These are phyloP conservation scores for Muscicapa comitata DNA, from an alignment of 2,797 vertebrate genomes.

Conservation along the genomic window DNA sequence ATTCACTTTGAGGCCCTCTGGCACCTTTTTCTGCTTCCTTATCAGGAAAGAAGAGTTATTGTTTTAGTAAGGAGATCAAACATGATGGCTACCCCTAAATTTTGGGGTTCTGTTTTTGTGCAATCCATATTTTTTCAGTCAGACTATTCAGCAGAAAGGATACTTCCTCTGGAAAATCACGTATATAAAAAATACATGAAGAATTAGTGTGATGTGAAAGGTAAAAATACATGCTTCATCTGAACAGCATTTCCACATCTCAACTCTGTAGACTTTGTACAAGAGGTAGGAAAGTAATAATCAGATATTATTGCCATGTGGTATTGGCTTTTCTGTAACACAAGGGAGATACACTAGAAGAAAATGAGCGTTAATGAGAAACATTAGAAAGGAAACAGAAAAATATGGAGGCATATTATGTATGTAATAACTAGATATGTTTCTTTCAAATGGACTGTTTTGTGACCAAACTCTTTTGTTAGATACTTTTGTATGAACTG, in stretches of 20 bases:
- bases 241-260: neutral
- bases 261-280: neutral
- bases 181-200: neutral
- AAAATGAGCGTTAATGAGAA: neutral
- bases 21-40: neutral
- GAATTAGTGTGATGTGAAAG: neutral
- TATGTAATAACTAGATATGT: neutral
- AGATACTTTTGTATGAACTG: neutral
- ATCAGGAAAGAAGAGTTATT: neutral
- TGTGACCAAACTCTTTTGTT: neutral
- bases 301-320: neutral
- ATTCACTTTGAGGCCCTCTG: neutral
- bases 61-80: neutral
- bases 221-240: neutral
- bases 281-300: neutral
- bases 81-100: accelerated
- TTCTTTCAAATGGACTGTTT: neutral
- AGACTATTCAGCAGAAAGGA: neutral
- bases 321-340: neutral
- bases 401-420: neutral
- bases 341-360: neutral
- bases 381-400: neutral
- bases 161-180: neutral
- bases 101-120: neutral
- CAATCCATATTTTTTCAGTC: neutral